Percentiles rank a stretch among this genome's conserved stretches.
Conservation (phyloP, 2,888 invertebrate species). For the Brachypterus glaber region DNA sequence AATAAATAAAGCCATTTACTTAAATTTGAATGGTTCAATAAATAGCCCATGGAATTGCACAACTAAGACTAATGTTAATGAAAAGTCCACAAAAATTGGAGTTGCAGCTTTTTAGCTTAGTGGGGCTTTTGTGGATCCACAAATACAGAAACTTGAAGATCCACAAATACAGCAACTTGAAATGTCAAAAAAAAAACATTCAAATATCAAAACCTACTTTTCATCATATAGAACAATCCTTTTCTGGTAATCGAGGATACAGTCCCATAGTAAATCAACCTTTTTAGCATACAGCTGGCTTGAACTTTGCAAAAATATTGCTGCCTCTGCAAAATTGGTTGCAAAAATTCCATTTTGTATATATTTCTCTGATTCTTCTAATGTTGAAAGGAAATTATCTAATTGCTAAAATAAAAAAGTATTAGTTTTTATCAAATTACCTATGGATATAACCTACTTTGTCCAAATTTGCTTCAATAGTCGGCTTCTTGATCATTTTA, state of each 20-base stretch:
- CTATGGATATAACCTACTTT: conserved; percentile 23
- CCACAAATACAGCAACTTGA: too few relatives aligned
- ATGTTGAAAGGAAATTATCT: conserved; percentile 49
- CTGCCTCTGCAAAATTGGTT: conserved; percentile 68
- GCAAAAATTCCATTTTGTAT: conserved; percentile 41
- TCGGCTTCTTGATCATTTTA: conserved; percentile 31
- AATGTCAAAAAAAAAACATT: too few relatives aligned
- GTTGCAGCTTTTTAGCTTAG: too few relatives aligned
- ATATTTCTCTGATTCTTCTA: conserved; percentile 37
- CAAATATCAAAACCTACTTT: conserved; percentile 9
- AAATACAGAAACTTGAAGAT: too few relatives aligned
- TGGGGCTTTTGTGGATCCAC: too few relatives aligned
- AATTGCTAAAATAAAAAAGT: conserved; percentile 40
- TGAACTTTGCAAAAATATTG: conserved; percentile 66
- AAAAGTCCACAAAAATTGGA: too few relatives aligned
- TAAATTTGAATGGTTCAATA: too few relatives aligned
- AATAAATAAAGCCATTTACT: too few relatives aligned
- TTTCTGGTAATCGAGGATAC: conserved; percentile 30
- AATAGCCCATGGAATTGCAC: too few relatives aligned
- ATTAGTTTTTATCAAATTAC: background rate
- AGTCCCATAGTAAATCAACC: conserved; percentile 49
- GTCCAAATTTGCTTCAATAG: conserved; percentile 30
- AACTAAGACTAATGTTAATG: too few relatives aligned
- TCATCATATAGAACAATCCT: conserved; percentile 23
- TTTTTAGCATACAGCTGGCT: conserved; percentile 61